phyloP scores from a whole-genome alignment of 2,797 vertebrate genomes.

The Pangasius sanitwongsei region DNA sequence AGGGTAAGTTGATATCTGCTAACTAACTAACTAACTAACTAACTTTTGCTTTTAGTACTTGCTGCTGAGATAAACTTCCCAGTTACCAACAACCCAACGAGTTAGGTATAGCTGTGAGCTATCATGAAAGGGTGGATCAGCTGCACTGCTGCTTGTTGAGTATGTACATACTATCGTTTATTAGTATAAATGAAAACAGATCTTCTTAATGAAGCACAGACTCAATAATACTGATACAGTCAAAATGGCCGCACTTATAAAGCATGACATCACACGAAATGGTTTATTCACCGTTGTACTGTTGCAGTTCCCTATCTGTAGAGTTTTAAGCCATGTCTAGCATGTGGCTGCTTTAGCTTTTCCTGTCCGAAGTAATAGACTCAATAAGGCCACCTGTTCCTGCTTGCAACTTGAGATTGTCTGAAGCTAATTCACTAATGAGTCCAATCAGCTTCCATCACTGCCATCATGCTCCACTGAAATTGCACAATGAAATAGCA shows the following conservation, averaged over 20 bases:
- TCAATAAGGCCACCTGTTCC: conserved; percentile 8
- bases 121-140: background rate
- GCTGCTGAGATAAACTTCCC: background rate
- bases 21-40: background rate
- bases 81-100: background rate
- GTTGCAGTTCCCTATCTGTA: background rate
- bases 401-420: background rate
- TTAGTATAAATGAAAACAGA: background rate
- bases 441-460: conserved; percentile 33
- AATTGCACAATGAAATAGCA: background rate
- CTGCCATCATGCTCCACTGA: background rate
- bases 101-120: background rate
- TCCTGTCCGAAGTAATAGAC: conserved; percentile 10
- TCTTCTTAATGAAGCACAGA: background rate
- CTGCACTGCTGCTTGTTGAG: background rate
- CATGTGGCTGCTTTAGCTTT: background rate
- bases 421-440: conserved; percentile 22
- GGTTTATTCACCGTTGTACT: background rate
- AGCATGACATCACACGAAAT: background rate
- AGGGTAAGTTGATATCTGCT: background rate
- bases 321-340: background rate
- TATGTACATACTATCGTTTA: background rate
- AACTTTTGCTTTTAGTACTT: background rate
- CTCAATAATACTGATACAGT: background rate
- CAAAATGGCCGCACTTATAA: background rate